Evolutionary conservation across 1,140 invertebrate species (phyloP).

Genomic region (Vanessa tameamea): DNA sequence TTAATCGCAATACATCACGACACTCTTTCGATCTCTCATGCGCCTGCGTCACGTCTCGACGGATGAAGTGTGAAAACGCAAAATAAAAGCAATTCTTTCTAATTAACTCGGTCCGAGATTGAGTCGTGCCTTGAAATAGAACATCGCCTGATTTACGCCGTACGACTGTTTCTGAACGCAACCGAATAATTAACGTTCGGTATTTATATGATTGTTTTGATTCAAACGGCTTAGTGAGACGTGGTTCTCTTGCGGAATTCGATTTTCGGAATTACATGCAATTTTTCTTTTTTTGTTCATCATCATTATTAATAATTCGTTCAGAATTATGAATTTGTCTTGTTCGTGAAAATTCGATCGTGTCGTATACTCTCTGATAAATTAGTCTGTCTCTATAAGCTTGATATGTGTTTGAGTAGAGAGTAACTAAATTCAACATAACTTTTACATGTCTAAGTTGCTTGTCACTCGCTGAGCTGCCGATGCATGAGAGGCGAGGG

Average conservation of each 20-base stretch:
- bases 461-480: neutral
- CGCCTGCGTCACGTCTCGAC: slow-evolving; percentile 67
- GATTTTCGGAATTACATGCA: slow-evolving; percentile 24
- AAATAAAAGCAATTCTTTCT: slow-evolving; percentile 81
- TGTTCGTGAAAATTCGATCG: no score
- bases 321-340: no score
- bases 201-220: slow-evolving; percentile 79
- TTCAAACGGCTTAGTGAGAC: slow-evolving; percentile 62
- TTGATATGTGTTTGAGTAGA: no score
- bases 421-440: neutral
- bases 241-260: slow-evolving; percentile 53
- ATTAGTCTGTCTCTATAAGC: no score
- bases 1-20: slow-evolving; percentile 52
- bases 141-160: slow-evolving; percentile 69
- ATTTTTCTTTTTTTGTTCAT: slow-evolving; percentile 14
- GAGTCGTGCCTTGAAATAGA: slow-evolving; percentile 68
- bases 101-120: slow-evolving; percentile 73
- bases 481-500: neutral
- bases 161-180: slow-evolving; percentile 67
- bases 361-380: no score
- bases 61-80: slow-evolving; percentile 71
- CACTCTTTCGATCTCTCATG: slow-evolving; percentile 48
- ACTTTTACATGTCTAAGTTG: neutral
- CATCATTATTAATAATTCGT: neutral
- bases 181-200: slow-evolving; percentile 73